Percentiles rank a stretch among this genome's conserved stretches.
These are phyloP conservation scores for Habropoda laboriosa DNA, from an alignment of 1,140 invertebrate species.

Conservation along the genomic window DNA sequence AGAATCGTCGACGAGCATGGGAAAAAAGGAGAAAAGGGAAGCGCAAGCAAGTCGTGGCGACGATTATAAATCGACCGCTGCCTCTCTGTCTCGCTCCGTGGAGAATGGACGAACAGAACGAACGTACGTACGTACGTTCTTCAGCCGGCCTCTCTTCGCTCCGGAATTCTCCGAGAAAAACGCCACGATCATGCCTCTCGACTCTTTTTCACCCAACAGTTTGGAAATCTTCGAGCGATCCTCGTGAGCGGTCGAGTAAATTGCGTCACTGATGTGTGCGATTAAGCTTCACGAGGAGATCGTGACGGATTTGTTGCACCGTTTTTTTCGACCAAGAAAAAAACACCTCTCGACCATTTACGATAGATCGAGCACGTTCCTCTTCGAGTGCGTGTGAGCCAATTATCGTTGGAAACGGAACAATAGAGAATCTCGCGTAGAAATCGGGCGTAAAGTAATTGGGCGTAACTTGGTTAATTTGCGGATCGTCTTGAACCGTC, in stretches of 20 bases:
- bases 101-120: not conserved
- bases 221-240: not conserved
- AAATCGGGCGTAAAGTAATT: constrained; percentile 2
- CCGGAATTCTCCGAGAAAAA: not conserved
- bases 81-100: not conserved
- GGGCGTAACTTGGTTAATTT: constrained; percentile 40
- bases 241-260: not conserved
- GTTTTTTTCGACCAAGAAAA: not conserved
- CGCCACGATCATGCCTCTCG: not conserved
- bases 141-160: not conserved
- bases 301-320: constrained; percentile 3
- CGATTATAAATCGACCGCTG: constrained; percentile 69
- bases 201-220: not conserved
- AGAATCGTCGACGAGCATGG: constrained; percentile 18
- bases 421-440: not conserved
- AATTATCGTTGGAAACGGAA: not conserved
- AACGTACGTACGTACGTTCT: too few relatives aligned
- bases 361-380: too few relatives aligned
- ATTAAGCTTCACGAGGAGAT: not conserved
- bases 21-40: constrained; percentile 59
- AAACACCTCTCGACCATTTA: too few relatives aligned
- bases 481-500: not conserved
- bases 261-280: not conserved
- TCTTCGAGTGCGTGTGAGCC: too few relatives aligned
- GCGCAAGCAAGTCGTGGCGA: constrained; percentile 43